Conservation (phyloP, 2,888 invertebrate genomes). For the Steinernema carpocapsae region DNA sequence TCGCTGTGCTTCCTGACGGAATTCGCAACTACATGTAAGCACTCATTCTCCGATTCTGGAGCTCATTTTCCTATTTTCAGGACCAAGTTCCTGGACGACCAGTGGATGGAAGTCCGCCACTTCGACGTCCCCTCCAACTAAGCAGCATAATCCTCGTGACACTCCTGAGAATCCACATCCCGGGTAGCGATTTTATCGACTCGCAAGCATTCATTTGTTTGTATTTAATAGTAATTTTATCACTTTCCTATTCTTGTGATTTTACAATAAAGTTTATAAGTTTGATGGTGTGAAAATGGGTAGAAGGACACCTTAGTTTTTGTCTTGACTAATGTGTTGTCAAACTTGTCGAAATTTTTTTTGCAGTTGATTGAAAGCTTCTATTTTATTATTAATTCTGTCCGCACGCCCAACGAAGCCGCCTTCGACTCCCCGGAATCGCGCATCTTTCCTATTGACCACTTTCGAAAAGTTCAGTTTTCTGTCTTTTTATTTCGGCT, state of each 20-base stretch:
- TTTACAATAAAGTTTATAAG: no score
- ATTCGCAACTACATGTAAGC: background rate
- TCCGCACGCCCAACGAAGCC: slow-evolving; percentile 91
- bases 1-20: slow-evolving; percentile 88
- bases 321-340: no score
- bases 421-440: slow-evolving; percentile 82
- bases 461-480: no score
- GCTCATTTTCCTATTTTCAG: no score
- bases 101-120: slow-evolving; percentile 62
- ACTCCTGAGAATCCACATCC: slow-evolving; percentile 15
- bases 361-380: no score
- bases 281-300: no score
- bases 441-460: no score
- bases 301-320: no score
- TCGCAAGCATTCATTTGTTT: slow-evolving; percentile 27
- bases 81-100: slow-evolving; percentile 66
- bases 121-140: slow-evolving; percentile 22
- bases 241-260: background rate
- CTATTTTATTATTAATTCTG: no score
- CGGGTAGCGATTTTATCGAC: slow-evolving; percentile 19
- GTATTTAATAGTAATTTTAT: slow-evolving; percentile 11
- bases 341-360: no score
- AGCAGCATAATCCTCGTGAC: background rate
- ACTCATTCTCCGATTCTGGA: no score
- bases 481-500: no score